These are phyloP conservation scores for Ennomos fuscantarius DNA, from an alignment of 2,888 invertebrate genomes.

Conservation along the genomic window DNA sequence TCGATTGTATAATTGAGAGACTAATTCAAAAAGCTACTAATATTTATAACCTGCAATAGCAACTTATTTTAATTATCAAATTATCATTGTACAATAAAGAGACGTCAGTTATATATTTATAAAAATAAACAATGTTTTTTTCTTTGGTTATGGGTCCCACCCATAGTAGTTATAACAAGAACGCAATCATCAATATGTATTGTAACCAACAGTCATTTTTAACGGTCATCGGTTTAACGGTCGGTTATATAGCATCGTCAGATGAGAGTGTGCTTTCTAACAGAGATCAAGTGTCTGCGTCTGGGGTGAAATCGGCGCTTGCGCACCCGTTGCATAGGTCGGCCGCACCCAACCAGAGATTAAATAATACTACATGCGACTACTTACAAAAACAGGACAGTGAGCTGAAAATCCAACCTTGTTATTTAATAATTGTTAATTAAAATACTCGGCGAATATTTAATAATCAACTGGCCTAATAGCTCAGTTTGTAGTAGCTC, in stretches of 20 bases:
- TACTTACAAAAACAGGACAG: too few species aligned
- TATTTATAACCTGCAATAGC: too few species aligned
- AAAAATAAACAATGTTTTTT: too few species aligned
- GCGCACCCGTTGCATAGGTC: conserved; percentile 29
- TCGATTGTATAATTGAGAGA: too few species aligned
- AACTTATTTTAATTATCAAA: neutral
- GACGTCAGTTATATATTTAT: too few species aligned
- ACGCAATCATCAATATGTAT: conserved; percentile 14
- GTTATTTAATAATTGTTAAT: too few species aligned
- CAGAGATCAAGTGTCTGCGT: conserved; percentile 71
- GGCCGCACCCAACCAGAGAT: conserved; percentile 22
- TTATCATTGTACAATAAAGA: neutral
- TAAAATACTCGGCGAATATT: too few species aligned
- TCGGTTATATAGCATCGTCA: conserved; percentile 62
- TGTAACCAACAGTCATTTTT: conserved; percentile 48
- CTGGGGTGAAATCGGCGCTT: conserved; percentile 71
- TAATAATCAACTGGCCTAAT: too few species aligned
- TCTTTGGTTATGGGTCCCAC: too few species aligned
- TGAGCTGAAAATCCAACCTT: too few species aligned
- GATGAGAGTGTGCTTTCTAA: conserved; percentile 75
- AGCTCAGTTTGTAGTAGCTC: too few species aligned
- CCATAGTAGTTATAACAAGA: conserved; percentile 8
- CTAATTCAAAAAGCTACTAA: too few species aligned
- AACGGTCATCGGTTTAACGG: conserved; percentile 54
- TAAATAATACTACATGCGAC: neutral